Conservation (phyloP, 2,113 vertebrate species). For the Nycticorax nycticorax region DNA sequence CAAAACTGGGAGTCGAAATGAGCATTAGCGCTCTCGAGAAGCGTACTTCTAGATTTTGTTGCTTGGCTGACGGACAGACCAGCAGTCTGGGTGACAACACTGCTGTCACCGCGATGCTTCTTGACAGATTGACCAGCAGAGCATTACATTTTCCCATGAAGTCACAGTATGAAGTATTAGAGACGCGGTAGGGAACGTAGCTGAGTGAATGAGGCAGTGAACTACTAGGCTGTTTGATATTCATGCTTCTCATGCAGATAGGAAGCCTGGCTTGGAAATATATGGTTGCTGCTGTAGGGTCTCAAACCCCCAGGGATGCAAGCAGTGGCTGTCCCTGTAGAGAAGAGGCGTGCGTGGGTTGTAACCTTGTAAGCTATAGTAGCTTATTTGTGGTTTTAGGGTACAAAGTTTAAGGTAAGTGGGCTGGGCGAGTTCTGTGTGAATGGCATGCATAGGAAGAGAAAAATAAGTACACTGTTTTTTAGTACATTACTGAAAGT, state of each 20-base stretch:
- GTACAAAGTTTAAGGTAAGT: neutral
- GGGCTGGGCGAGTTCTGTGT: neutral
- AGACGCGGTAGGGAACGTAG: fast-evolving
- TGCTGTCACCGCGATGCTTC: neutral
- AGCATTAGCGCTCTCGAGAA: neutral
- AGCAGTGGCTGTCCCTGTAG: neutral
- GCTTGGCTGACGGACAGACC: neutral
- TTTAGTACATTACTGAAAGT: neutral
- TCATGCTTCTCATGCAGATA: neutral
- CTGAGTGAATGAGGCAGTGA: neutral
- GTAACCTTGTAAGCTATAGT: neutral
- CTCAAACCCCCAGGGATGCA: neutral
- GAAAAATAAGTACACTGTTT: neutral
- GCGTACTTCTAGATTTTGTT: neutral
- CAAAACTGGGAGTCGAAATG: neutral
- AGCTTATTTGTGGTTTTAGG: neutral
- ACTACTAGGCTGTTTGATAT: neutral
- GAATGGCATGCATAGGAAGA: neutral
- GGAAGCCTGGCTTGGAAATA: neutral
- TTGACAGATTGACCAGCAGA: neutral
- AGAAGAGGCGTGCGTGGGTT: fast-evolving
- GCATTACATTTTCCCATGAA: neutral
- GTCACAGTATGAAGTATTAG: neutral
- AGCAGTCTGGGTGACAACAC: neutral
- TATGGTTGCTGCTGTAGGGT: neutral